Conservation (phyloP, 2,888 invertebrate species). For the Heliconius cydno region DNA sequence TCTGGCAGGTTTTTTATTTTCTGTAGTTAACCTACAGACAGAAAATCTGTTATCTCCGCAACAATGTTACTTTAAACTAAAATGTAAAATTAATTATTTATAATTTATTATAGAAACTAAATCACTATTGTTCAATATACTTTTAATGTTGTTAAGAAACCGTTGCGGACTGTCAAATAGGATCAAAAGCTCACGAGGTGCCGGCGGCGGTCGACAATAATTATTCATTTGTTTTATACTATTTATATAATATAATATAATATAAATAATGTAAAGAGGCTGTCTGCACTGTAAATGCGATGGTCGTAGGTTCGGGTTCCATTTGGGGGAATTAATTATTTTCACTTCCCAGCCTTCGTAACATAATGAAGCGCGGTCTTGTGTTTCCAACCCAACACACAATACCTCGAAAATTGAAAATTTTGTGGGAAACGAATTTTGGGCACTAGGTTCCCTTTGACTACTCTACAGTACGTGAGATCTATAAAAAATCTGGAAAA, state of each 20-base stretch:
- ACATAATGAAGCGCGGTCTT: background rate
- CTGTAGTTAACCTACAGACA: too few species aligned
- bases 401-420: background rate
- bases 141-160: constrained; percentile 20
- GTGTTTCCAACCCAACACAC: background rate
- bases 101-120: constrained; percentile 1
- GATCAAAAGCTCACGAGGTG: constrained; percentile 34
- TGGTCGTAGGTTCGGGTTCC: background rate
- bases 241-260: background rate
- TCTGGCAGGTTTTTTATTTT: too few species aligned
- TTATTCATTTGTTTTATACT: constrained; percentile 1
- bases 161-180: constrained; percentile 32
- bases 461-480: too few species aligned
- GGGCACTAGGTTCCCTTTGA: too few species aligned
- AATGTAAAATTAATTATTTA: background rate
- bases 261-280: background rate
- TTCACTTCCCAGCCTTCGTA: background rate
- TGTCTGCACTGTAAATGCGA: too few species aligned
- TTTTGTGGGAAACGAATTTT: background rate
- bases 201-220: constrained; percentile 33
- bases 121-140: constrained; percentile 5
- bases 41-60: background rate
- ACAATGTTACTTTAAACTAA: background rate
- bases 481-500: too few species aligned
- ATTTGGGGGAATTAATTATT: background rate